Base-by-base conservation (phyloP, 2,888 invertebrate genomes). In the Choristoneura rosaceana region DNA sequence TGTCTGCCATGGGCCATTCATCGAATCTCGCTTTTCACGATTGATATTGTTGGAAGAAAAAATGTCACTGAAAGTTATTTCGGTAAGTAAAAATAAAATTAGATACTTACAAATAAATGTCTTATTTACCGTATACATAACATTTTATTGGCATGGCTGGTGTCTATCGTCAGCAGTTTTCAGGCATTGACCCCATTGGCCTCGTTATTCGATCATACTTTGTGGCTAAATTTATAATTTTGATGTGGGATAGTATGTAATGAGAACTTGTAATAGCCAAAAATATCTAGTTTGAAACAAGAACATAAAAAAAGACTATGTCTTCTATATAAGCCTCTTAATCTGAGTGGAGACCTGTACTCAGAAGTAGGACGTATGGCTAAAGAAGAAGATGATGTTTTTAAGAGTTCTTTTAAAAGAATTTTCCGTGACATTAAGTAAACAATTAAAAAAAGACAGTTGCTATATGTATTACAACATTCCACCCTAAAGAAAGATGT, bases 71-170 rank as follows among this genome's bases (percentile, higher is more conserved):
- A 0, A 25, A n/a, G 15, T 52, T 52, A 15, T 52, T 52, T 15
- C 9, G 50, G 7, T 52, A 17, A 8, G 50, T 8, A 3, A 52
- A 17, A 52, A 17, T 52, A 8, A 52, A 8, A 15, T 52, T 8
- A 52, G 50, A 52, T 60, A 60, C n/a, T n/a, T n/a, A n/a, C 41
- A 41, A 41, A 38, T 38, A 41, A 38, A 41, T 15, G 60, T 60
- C 60, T 15, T 41, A 41, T 41, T 60, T 60, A 41, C 38, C 41
- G 60, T 50, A 34, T 34, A 50, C n/a, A 64, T 50, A 64, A 64
- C 50, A 63, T 47, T 33, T 63, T 38, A 64, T 64, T 34, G 47
- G 15, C 8, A 14, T 15, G 33, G 9, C 50, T n/a, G 50, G 64
- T 41, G 10, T 38, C 64, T 43, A 33, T 50, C 41, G 38, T 65